Evolutionary conservation across 2,797 vertebrate species (phyloP), one percentile per base, ranked within the genome.

Genomic region (Microtus californicus): DNA sequence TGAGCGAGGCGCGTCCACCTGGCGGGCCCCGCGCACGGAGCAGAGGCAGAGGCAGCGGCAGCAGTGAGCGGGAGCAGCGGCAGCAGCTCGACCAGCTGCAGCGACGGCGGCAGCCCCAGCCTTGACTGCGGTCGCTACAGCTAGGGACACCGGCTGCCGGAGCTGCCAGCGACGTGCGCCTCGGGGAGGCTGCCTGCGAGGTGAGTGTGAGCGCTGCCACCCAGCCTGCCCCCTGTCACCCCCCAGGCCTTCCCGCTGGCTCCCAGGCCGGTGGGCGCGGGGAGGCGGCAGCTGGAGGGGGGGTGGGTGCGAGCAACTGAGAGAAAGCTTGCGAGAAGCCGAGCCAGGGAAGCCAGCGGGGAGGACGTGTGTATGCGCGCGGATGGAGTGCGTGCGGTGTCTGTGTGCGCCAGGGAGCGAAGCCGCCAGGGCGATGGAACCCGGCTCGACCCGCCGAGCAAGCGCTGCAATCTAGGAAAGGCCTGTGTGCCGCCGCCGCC

Each of bases 1-100:
- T n/a, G 91, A 93, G 89, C 85, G 98, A 99, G 99, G 99, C 99
- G 99, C 99, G 98, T 99, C 99, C 99, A 99, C 99, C 99, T 99
- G 99, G 98, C 98, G 98, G 98, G 95, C 96, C 97, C 96, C 95
- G 97, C 98, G 98, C 98, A 99, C 99, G 99, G 98, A 98, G 98
- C 99, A 98, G 98, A 98, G 98, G 97, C 97, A 93, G 96, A 76
- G 98, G 96, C 97, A 48, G 95, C 76, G 51, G 97, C 94, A 63
- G 96, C 95, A 90, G 19, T 19, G n/a, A 74, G 92, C 91, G 1
- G 94, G 45, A 82, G 96, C 71, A 40, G 83, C 78, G n/a, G 93
- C 87, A 29, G 65, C 97, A 17, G 94, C 95, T 71, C 40, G 5
- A 67, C 90, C 91, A 88, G 97, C 97, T 74, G 97, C 93, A 61